A percentile compares a stretch with the other conserved stretches of the same genome.
These are phyloP conservation scores for Hylaeus anthracinus DNA, from an alignment of 1,140 invertebrate species.

Conservation along the genomic window DNA sequence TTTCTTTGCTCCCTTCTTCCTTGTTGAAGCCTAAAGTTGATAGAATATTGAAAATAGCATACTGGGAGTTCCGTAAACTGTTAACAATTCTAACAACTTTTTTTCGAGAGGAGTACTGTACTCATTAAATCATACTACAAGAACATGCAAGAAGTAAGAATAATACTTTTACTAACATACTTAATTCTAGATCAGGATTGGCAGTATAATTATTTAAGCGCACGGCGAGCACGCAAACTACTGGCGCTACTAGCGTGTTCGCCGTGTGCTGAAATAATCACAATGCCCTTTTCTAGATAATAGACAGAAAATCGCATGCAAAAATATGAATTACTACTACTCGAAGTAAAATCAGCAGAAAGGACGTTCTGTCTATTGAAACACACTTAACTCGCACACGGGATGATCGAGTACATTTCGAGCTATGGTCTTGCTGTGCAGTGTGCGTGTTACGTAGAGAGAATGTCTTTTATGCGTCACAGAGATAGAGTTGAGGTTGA, in stretches of 20 bases:
- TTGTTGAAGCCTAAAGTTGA: too few relatives aligned
- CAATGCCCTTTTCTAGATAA: not conserved
- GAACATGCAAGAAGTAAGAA: not conserved
- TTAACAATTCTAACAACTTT: too few relatives aligned
- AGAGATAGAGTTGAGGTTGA: constrained; percentile 14
- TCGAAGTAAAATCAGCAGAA: constrained; percentile 18
- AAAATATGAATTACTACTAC: constrained; percentile 14
- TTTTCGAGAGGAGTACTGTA: too few relatives aligned
- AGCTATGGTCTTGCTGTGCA: constrained; percentile 10
- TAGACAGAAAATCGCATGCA: constrained; percentile 21
- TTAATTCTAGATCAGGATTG: not conserved
- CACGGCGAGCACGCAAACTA: too few relatives aligned
- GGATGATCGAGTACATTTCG: not conserved
- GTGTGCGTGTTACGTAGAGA: constrained; percentile 45
- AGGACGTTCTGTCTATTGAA: constrained; percentile 49
- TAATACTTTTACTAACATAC: not conserved
- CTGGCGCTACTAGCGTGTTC: too few relatives aligned
- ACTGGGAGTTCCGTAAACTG: too few relatives aligned
- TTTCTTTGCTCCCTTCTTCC: too few relatives aligned
- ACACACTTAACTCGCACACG: constrained; percentile 44
- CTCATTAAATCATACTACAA: too few relatives aligned
- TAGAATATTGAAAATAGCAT: too few relatives aligned
- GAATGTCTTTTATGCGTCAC: constrained; percentile 39
- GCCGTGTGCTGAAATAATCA: too few relatives aligned
- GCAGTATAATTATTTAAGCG: too few relatives aligned